phyloP scores from a whole-genome alignment of 2,888 invertebrate species.

The Hipparchia sbordonii region DNA sequence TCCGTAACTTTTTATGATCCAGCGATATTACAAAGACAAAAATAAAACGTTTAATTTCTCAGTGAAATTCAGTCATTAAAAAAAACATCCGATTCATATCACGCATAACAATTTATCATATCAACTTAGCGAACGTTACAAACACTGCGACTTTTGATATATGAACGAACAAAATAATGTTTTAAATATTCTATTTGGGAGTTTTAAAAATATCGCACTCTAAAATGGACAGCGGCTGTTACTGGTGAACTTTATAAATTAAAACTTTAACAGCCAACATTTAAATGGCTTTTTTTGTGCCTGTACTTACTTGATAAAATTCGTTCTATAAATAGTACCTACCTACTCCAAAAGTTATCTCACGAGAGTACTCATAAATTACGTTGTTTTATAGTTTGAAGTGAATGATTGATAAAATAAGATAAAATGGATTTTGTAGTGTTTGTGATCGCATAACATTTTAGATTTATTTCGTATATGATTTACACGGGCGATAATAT shows the following conservation, averaged over 20 bases:
- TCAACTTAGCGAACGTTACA: conserved; percentile 24
- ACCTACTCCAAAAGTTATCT: conserved; percentile 26
- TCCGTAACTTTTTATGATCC: background rate
- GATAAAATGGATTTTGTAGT: conserved; percentile 5
- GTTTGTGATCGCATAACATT: background rate
- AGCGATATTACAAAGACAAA: background rate
- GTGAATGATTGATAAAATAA: conserved; percentile 15
- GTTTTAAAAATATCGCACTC: conserved; percentile 42
- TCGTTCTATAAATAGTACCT: conserved; percentile 30
- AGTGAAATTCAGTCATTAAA: conserved; percentile 4
- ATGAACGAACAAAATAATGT: conserved; percentile 36
- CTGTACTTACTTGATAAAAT: conserved; percentile 35
- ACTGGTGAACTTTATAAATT: conserved; percentile 41
- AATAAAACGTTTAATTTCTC: conserved; percentile 6
- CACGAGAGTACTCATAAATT: conserved; percentile 24
- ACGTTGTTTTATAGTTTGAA: conserved; percentile 21
- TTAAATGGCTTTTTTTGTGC: conserved; percentile 38
- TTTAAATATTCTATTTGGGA: conserved; percentile 41
- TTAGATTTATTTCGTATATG: conserved; percentile 1
- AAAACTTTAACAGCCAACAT: conserved; percentile 40
- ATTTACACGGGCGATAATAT: background rate
- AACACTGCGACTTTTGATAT: conserved; percentile 28
- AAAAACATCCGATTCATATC: conserved; percentile 13
- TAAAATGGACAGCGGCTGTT: conserved; percentile 40
- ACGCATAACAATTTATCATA: conserved; percentile 15